Percentiles rank a stretch among this genome's conserved stretches.
phyloP scores from a whole-genome alignment of 2,888 invertebrate genomes.

The Erebia palarica region DNA sequence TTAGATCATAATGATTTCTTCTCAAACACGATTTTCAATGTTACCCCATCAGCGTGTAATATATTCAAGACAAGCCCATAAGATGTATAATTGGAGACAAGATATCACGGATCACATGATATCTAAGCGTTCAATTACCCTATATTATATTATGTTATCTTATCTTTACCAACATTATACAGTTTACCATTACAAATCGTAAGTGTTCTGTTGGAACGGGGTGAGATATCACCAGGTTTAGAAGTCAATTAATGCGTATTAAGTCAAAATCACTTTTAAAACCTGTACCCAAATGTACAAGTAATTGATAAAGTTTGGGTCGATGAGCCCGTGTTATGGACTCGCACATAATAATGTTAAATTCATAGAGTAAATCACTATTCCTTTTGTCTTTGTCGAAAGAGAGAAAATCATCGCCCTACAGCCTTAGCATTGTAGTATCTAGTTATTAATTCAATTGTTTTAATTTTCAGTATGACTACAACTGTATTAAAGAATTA shows the following conservation, averaged over 20 bases:
- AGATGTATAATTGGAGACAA: slow-evolving; percentile 29
- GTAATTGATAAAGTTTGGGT: not conserved
- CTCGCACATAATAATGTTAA: not conserved
- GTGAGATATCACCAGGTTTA: slow-evolving; percentile 27
- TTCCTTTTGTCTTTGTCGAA: not conserved
- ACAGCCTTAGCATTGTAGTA: no score
- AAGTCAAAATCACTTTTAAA: not conserved
- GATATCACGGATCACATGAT: slow-evolving; percentile 33
- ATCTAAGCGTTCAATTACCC: slow-evolving; percentile 37
- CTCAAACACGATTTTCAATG: slow-evolving; percentile 13
- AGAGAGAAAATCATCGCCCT: no score
- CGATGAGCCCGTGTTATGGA: not conserved
- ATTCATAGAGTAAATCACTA: not conserved
- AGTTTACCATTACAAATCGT: slow-evolving; percentile 36
- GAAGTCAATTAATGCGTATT: slow-evolving; percentile 37
- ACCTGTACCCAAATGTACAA: not conserved
- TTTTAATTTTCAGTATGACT: no score
- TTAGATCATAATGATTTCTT: not conserved
- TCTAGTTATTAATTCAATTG: no score
- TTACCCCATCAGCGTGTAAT: slow-evolving; percentile 22
- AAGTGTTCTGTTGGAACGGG: slow-evolving; percentile 34
- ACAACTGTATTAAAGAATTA: no score
- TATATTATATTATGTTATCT: slow-evolving; percentile 30
- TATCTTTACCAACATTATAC: slow-evolving; percentile 36
- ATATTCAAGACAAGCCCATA: slow-evolving; percentile 29